Conservation (phyloP, 2,797 vertebrate genomes). For the Lemur catta region DNA sequence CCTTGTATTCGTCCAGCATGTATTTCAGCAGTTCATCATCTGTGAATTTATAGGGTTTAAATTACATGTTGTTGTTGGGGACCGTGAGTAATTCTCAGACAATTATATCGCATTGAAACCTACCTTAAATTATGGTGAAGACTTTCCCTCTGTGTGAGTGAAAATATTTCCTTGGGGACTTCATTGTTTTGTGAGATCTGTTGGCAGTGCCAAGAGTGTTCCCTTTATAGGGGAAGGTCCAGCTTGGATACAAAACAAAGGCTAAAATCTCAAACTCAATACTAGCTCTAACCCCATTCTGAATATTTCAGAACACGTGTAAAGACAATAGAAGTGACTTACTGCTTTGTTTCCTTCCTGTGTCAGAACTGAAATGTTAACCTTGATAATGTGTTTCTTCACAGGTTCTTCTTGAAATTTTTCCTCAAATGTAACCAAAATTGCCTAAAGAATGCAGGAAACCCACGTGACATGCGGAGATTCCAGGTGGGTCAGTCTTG, state of each 20-base stretch:
- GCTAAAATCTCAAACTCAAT: background rate
- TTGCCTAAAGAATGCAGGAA: conserved; percentile 99
- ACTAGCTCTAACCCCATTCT: background rate
- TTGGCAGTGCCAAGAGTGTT: background rate
- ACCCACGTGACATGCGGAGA: conserved; percentile 98
- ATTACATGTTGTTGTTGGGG: conserved; percentile 39
- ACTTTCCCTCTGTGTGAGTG: background rate
- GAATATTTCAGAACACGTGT: background rate
- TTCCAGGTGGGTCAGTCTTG: conserved; percentile 91
- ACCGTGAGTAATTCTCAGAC: conserved; percentile 23
- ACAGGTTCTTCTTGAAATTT: conserved; percentile 99
- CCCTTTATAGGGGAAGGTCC: background rate
- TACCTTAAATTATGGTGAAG: conserved; percentile 26
- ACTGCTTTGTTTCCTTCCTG: background rate
- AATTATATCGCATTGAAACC: conserved; percentile 55
- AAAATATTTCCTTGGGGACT: conserved; percentile 38
- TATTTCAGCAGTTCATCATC: conserved; percentile 11
- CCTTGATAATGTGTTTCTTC: conserved; percentile 62
- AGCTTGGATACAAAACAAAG: background rate
- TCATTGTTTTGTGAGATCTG: conserved; percentile 41
- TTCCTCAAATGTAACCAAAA: conserved; percentile 99
- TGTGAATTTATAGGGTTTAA: conserved; percentile 34
- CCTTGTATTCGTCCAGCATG: background rate
- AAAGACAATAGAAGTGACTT: background rate
- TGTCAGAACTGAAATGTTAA: conserved; percentile 68